A percentile compares a stretch with the other conserved stretches of the same genome.
Evolutionary conservation across 2,113 vertebrate species (phyloP).

Genomic region (Oryzias celebensis): DNA sequence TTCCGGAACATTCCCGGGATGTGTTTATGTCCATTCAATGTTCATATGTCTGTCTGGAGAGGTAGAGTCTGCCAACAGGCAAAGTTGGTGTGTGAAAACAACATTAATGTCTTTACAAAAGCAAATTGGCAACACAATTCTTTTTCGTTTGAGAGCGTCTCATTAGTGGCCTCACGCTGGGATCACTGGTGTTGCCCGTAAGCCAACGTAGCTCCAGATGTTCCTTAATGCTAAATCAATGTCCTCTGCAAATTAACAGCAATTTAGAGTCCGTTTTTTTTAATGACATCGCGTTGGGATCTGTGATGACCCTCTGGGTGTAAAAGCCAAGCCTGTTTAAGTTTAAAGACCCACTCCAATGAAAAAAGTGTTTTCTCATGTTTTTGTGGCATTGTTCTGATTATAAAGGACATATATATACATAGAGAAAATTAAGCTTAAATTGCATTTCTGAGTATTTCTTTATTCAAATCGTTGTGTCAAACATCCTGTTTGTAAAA

Average conservation of each 20-base stretch:
- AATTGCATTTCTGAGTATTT: no score
- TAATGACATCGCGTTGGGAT: no score
- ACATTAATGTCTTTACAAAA: not conserved
- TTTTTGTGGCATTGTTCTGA: no score
- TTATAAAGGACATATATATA: no score
- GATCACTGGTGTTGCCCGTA: conserved; percentile 20
- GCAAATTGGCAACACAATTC: not conserved
- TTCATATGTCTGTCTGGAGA: no score
- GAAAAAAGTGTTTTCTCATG: no score
- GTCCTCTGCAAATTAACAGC: not conserved
- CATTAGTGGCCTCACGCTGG: conserved; percentile 7
- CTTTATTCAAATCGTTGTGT: no score
- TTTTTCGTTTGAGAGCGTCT: conserved; percentile 29
- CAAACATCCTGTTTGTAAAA: no score
- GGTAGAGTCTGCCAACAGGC: not conserved
- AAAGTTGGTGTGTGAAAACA: not conserved
- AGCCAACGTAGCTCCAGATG: conserved; percentile 1
- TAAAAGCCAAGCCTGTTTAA: not conserved
- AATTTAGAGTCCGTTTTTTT: not conserved
- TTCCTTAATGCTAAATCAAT: not conserved
- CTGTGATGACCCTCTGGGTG: not conserved
- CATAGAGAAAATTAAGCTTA: no score
- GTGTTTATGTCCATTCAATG: no score
- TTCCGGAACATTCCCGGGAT: no score
- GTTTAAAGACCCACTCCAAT: not conserved